Percentiles rank a stretch among this genome's conserved stretches.
Evolutionary conservation across 2,113 vertebrate genomes (phyloP).

Genomic region (Nothoprocta pentlandii): DNA sequence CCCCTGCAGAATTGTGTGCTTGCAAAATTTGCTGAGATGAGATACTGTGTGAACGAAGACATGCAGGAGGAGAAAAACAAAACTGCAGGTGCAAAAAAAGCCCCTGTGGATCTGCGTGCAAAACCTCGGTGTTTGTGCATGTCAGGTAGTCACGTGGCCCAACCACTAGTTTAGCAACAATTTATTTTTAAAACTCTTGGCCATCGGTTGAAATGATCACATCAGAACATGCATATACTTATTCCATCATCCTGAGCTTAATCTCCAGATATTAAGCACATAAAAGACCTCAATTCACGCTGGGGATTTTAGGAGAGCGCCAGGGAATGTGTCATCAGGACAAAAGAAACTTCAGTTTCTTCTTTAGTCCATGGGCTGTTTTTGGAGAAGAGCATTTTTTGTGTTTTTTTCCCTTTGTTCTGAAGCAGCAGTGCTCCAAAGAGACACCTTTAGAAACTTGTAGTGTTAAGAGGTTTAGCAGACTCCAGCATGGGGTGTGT

Average conservation of each 20-base stretch:
- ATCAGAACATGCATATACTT: not conserved
- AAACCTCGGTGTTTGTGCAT: not conserved
- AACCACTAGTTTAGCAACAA: not conserved
- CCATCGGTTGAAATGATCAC: not conserved
- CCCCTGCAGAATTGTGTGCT: not conserved
- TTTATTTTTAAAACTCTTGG: not conserved
- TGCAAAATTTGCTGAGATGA: not conserved
- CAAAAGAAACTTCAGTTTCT: not conserved
- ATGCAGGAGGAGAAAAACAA: not conserved
- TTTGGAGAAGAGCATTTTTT: not conserved
- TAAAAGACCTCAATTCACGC: not conserved
- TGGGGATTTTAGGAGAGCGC: not conserved
- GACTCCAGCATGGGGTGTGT: not conserved
- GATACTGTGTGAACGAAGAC: rapidly evolving
- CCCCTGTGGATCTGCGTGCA: rapidly evolving
- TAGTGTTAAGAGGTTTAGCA: not conserved
- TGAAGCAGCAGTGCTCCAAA: rapidly evolving
- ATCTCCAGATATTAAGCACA: constrained; percentile 20
- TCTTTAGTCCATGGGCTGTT: not conserved
- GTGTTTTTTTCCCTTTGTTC: not conserved
- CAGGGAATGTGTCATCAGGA: not conserved
- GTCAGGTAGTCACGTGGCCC: not conserved
- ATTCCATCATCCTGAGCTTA: not conserved
- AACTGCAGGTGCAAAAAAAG: not conserved
- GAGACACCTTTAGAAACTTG: not conserved